Conservation (phyloP, 2,797 vertebrate species). For the Cossypha caffra region DNA sequence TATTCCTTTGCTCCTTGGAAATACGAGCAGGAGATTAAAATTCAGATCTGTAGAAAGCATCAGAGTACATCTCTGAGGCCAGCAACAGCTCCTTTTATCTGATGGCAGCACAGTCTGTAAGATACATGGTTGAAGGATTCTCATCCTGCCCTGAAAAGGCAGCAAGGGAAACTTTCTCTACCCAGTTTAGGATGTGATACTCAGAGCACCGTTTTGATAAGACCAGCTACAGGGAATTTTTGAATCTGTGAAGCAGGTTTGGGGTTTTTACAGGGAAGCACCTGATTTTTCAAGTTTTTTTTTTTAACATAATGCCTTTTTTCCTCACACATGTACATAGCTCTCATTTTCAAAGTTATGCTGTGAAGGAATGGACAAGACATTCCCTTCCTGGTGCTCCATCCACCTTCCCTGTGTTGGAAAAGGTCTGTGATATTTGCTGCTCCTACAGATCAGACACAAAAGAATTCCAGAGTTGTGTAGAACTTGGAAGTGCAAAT, state of each 20-base stretch:
- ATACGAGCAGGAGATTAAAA: background rate
- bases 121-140: background rate
- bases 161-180: background rate
- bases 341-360: background rate
- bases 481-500: background rate
- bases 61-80: background rate
- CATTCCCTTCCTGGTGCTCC: background rate
- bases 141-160: background rate
- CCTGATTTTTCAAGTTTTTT: background rate
- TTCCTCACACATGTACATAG: accelerated
- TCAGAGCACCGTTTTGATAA: background rate
- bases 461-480: background rate
- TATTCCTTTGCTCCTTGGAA: background rate
- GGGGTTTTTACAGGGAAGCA: accelerated
- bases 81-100: background rate
- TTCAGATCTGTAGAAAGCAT: background rate
- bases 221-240: background rate
- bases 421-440: background rate
- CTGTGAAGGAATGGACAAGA: background rate
- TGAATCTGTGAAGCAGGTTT: background rate
- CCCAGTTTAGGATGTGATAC: background rate
- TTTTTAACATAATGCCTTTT: background rate
- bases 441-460: background rate
- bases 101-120: background rate
- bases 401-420: background rate